Base-by-base conservation (phyloP, 2,113 vertebrate genomes). In the Carollia perspicillata region DNA sequence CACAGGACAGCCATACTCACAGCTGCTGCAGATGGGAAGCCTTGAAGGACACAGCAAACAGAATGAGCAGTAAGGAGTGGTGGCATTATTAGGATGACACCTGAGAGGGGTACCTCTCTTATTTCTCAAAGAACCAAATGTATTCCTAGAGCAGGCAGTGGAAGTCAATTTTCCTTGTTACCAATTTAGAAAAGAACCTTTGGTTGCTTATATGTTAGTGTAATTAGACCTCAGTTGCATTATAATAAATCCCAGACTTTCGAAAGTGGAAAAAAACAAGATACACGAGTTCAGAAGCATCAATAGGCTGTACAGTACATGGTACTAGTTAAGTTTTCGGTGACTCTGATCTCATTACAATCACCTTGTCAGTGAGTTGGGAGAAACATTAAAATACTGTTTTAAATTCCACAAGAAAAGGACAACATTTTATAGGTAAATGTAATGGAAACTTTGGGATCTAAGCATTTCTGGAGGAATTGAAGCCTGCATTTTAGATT, bases 351-450 rank as follows among this genome's bases (percentile, higher is more conserved):
- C 13, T 71, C 23, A 86, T 71, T 55, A 66, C 0, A 90, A 35
- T 51, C 30, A 60, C 79, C 53, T 8, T 71, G 66, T 30, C 66
- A 85, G 20, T 79, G n/a, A 89, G 40, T 4, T 58, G 22, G 22
- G 12, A 93, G 20, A 26, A 89, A 81, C n/a, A 55, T n/a, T 85
- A 26, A 75, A 92, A 69, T 60, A 3, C 10, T 79, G n/a, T 86
- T 89, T 80, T 66, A 93, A 91, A 97, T 53, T 79, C 6, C 47
- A 84, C 74, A 80, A 96, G n/a, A 85, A 72, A 74, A 88, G 8
- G 14, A 55, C 51, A 88, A 55, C 63, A 63, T 63, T 68, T 68
- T 80, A 79, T 28, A 95, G 33, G 53, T 80, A 74, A 77, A 84
- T 47, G 26, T 84, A 91, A 80, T 58, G 37, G 37, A 91, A 93